A percentile compares a stretch with the other conserved stretches of the same genome.
phyloP scores from a whole-genome alignment of 2,113 vertebrate species.

The Miniopterus natalensis region DNA sequence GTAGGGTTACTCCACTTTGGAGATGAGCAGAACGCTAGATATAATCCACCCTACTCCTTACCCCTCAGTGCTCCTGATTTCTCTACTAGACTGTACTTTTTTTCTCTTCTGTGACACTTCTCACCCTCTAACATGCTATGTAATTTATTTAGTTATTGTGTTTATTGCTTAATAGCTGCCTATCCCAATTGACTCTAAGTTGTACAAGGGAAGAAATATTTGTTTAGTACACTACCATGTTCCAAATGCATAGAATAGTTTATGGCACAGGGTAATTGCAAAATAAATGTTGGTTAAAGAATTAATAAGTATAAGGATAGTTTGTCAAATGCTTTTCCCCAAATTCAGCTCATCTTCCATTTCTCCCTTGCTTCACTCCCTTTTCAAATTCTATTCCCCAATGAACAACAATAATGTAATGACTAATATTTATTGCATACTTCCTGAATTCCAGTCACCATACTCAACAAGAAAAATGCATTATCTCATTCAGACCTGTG shows the following conservation, averaged over 20 bases:
- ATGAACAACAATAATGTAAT: not conserved
- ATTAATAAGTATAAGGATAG: not conserved
- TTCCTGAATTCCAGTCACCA: not conserved
- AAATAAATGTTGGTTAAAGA: not conserved
- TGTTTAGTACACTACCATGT: not conserved
- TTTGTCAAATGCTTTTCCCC: conserved; percentile 4
- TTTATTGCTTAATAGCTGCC: not conserved
- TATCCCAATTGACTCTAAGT: not conserved
- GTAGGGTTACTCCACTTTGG: not conserved
- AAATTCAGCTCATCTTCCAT: not conserved
- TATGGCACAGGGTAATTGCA: not conserved
- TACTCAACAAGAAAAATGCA: not conserved
- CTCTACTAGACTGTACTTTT: not conserved
- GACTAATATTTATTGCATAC: not conserved
- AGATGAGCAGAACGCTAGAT: not conserved
- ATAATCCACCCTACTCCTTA: not conserved
- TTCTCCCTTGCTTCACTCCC: not conserved
- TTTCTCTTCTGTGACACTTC: not conserved
- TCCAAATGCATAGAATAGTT: not conserved
- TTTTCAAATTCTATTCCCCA: not conserved
- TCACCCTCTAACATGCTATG: not conserved
- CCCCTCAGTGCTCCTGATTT: not conserved
- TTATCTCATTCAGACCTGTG: not conserved
- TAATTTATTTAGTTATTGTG: not conserved
- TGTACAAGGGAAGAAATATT: not conserved